phyloP scores from a whole-genome alignment of 2,797 vertebrate species.

The Myotis findleyi region DNA sequence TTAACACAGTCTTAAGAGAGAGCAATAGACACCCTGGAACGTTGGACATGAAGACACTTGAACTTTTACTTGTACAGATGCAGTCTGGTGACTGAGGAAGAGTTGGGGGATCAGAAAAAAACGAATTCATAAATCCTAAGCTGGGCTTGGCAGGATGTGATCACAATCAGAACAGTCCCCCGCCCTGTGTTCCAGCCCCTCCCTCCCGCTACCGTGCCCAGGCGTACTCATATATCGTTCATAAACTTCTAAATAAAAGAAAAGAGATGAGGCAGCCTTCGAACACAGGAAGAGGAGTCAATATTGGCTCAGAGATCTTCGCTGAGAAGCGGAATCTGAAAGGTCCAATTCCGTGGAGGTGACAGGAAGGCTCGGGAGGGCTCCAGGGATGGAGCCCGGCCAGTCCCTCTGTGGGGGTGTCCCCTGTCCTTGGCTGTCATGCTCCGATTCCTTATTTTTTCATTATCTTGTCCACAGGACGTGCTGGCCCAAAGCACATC shows the following conservation, averaged over 20 bases:
- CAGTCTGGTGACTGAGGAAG: not conserved
- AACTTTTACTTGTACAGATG: slow-evolving; percentile 30
- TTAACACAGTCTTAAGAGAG: slow-evolving; percentile 5
- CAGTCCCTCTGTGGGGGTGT: not conserved
- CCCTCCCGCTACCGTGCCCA: not conserved
- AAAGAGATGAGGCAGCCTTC: not conserved
- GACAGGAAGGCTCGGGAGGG: not conserved
- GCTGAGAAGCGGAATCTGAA: not conserved
- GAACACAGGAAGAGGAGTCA: not conserved
- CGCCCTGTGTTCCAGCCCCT: not conserved
- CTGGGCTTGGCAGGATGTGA: slow-evolving; percentile 55
- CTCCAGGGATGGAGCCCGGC: not conserved
- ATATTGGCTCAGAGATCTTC: not conserved
- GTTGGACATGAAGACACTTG: not conserved
- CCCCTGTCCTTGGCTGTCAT: not conserved
- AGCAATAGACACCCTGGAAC: not conserved
- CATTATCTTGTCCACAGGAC: slow-evolving; percentile 40
- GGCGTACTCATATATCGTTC: slow-evolving; percentile 14
- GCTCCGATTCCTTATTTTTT: slow-evolving; percentile 48
- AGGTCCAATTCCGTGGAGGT: not conserved
- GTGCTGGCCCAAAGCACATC: slow-evolving; percentile 3
- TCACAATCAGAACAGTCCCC: slow-evolving; percentile 16
- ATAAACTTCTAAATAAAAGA: slow-evolving; percentile 42
- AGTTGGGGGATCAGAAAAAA: slow-evolving; percentile 3
- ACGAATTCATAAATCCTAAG: slow-evolving; percentile 50